Evolutionary conservation across 2,888 invertebrate genomes (phyloP), one percentile per base, ranked within the genome.

Genomic region (Phyllotreta striolata): DNA sequence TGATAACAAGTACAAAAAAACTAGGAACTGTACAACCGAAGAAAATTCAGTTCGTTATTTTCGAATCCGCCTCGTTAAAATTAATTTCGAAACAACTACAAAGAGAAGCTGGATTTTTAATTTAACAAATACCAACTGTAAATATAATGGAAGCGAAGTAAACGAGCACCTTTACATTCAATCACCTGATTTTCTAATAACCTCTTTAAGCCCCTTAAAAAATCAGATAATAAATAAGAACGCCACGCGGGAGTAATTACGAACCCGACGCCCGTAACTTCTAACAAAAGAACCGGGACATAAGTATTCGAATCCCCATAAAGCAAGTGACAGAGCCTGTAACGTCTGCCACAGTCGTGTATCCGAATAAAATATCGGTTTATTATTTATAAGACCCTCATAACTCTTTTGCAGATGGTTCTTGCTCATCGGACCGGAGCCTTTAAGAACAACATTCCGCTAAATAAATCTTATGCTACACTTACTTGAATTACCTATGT

Each of bases 321-420:
- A 75, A 75, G 72, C 74, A 72, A 72, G 71, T 69, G 74, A 73
- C 71, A 71, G 67, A 69, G 71, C 72, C 74, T 34, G 51, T 71
- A 72, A 76, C 75, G 79, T 79, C 79, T 77, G 76, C 72, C 75
- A 77, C 78, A 79, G 77, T 75, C 76, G 73, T 75, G 76, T 75
- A 71, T 73, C 71, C 71, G 73, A 73, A 72, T 79, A 78, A 80
- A 78, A 79, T 80, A 80, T 79, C 71, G 79, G 77, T 76, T 76
- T 79, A 78, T 79, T 79, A 80, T 80, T 80, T 80, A 79, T 80
- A 79, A 80, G 79, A 76, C 70, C 71, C 66, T 75, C 77, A 78
- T 80, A 79, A 78, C 76, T 80, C 79, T 79, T 74, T 74, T 72
- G 77, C 79, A 79, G 80, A 75, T 74, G 74, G 76, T 72, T 70